Base-by-base conservation (phyloP, 2,797 vertebrate genomes). In the Gymnodraco acuticeps region DNA sequence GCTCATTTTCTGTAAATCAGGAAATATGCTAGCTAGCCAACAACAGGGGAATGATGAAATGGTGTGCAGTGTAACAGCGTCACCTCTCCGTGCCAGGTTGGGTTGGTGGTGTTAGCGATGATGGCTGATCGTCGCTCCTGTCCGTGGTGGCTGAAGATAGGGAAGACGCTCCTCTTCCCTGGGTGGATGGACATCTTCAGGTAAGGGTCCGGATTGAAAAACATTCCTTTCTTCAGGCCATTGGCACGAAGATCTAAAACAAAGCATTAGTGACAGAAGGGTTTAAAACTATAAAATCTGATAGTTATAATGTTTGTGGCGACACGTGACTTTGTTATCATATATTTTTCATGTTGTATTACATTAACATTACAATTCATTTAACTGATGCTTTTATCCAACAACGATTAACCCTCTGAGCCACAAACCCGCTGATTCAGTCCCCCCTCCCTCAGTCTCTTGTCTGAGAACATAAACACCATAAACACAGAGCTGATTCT, bases 171-270 rank as follows among this genome's bases (percentile, higher is more conserved):
- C 79, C 97, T 97, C 92, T 99, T 99, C 51, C 98, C 98, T 1
- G 98, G 98, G 88, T 98, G 97, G 92, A 99, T 99, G 83, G 97
- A 99, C 97, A 99, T 99, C 94, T 99, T 99, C 66, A 99, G 94
- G 81, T 99, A 99, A 13, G 98, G 98, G 91, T 99, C 98, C n/a
- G 98, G 98, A 78, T 99, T 99, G 93, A 99, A 99, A 93, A 99
- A 99, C 98, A 99, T 99, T 58, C 98, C 98, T 89, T 99, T 99
- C 94, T 99, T 99, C 87, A 99, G 92, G 23, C 97, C 98, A 53
- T 96, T 94, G 63, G 98, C 97, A 64, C 97, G 96, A 64, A 99
- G 95, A 88, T 99, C 98, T 99, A 86, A 10, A 71, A 58, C 15
- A 58, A 41, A 63, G 45, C 16, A 38, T n/a, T 10, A 50, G n/a